Evolutionary conservation across 37 sponge, comb jelly and placozoan genomes (phyloP).

Genomic region (Halisarca cf. caerulea): DNA sequence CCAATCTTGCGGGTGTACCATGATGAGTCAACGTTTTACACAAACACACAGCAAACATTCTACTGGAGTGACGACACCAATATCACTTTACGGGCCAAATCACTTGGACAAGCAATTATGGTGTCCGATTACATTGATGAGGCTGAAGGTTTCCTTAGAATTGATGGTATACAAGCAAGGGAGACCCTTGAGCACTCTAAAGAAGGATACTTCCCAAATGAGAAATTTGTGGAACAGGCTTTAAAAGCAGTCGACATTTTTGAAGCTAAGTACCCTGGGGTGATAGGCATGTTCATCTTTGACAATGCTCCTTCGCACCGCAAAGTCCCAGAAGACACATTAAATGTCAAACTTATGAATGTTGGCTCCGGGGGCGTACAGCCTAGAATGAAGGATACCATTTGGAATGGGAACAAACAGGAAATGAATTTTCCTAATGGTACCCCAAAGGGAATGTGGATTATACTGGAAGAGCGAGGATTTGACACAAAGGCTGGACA

Average conservation of each 20-base stretch:
- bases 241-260: constrained; percentile 11
- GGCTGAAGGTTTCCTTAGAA: constrained; percentile 20
- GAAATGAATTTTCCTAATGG: constrained; percentile 8
- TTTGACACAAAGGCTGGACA: constrained; percentile 26
- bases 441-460: constrained; percentile 18
- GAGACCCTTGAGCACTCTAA: constrained; percentile 18
- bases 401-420: constrained; percentile 30
- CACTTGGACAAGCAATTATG: constrained; percentile 39
- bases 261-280: constrained; percentile 3
- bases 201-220: not conserved
- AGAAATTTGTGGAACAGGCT: not conserved
- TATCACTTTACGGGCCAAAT: not conserved
- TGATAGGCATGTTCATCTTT: not conserved
- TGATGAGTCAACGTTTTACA: not conserved
- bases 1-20: constrained; percentile 4
- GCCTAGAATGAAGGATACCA: constrained; percentile 48
- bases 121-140: constrained; percentile 39
- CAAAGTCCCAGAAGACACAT: constrained; percentile 27
- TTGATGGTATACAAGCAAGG: constrained; percentile 17
- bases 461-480: constrained; percentile 36
- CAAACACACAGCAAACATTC: not conserved
- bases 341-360: constrained; percentile 55
- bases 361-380: constrained; percentile 59
- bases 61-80: constrained; percentile 17
- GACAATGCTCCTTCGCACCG: constrained; percentile 13